Evolutionary conservation across 2,797 vertebrate genomes (phyloP).

Genomic region (Gallirallus australis): DNA sequence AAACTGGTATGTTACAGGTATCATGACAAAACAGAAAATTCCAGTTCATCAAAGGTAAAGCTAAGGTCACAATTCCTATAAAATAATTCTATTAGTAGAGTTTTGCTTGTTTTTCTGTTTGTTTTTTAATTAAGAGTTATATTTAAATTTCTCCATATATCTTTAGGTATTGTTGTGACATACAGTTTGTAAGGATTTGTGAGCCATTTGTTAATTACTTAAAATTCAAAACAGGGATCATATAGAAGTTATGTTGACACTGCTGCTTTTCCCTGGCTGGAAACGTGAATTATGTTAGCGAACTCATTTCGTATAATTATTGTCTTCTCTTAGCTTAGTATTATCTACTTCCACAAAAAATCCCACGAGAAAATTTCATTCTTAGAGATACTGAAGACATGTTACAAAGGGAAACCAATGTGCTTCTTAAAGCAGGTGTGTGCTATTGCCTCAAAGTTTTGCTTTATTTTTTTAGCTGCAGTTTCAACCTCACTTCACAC

Average conservation of each 20-base stretch:
- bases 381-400: background rate
- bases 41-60: background rate
- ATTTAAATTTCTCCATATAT: background rate
- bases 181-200: background rate
- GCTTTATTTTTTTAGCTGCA: background rate
- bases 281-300: constrained; percentile 8
- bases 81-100: background rate
- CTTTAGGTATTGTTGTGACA: background rate
- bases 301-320: constrained; percentile 7
- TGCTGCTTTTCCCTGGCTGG: background rate
- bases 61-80: background rate
- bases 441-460: background rate
- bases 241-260: background rate
- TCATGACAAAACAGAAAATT: background rate
- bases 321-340: background rate
- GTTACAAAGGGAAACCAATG: background rate
- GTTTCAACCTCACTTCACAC: background rate
- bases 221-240: constrained; percentile 19
- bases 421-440: background rate
- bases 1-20: background rate
- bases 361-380: background rate
- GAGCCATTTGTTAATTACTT: constrained; percentile 1
- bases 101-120: background rate
- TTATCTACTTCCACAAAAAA: constrained; percentile 17
- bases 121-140: background rate